These are phyloP conservation scores for Lasioglossum lativentre DNA, from an alignment of 2,888 invertebrate species.

Conservation along the genomic window DNA sequence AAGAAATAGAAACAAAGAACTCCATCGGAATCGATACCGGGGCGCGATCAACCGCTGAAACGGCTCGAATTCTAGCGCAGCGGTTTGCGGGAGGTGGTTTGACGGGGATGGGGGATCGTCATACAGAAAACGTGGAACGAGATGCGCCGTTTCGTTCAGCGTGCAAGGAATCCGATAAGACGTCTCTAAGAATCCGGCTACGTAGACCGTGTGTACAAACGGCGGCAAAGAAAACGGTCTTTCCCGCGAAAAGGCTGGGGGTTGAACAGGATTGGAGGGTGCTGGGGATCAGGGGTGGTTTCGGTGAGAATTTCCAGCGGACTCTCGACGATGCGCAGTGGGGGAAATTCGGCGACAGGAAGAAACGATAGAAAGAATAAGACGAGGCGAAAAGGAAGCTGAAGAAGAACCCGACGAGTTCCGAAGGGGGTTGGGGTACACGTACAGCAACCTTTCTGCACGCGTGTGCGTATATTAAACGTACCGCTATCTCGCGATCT, in stretches of 20 bases:
- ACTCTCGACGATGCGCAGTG: slow-evolving; percentile 5
- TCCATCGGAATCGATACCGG: slow-evolving; percentile 52
- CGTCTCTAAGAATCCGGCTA: slow-evolving; percentile 51
- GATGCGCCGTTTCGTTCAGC: slow-evolving; percentile 58
- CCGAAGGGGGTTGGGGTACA: slow-evolving; percentile 18
- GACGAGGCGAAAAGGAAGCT: slow-evolving; percentile 1
- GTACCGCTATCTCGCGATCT: slow-evolving; percentile 57
- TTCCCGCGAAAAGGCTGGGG: background rate
- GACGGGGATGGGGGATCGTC: slow-evolving; percentile 6
- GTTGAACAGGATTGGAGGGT: background rate
- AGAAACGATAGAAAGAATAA: slow-evolving; percentile 7
- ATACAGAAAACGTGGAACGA: slow-evolving; percentile 30
- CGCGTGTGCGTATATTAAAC: slow-evolving; percentile 62
- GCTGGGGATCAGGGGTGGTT: slow-evolving; percentile 9
- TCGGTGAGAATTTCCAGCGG: slow-evolving; percentile 38
- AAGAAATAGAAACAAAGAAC: slow-evolving; percentile 20
- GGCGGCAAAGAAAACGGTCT: slow-evolving; percentile 11
- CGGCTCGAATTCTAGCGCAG: slow-evolving; percentile 49
- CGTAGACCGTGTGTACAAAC: slow-evolving; percentile 31
- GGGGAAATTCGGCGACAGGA: background rate
- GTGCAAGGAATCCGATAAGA: slow-evolving; percentile 68
- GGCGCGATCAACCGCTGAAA: slow-evolving; percentile 54
- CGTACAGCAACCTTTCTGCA: slow-evolving; percentile 13
- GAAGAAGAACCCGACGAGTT: slow-evolving; percentile 11
- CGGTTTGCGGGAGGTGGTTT: background rate